Evolutionary conservation across 2,888 invertebrate genomes (phyloP).

Genomic region (Sinhomidia bicolor): DNA sequence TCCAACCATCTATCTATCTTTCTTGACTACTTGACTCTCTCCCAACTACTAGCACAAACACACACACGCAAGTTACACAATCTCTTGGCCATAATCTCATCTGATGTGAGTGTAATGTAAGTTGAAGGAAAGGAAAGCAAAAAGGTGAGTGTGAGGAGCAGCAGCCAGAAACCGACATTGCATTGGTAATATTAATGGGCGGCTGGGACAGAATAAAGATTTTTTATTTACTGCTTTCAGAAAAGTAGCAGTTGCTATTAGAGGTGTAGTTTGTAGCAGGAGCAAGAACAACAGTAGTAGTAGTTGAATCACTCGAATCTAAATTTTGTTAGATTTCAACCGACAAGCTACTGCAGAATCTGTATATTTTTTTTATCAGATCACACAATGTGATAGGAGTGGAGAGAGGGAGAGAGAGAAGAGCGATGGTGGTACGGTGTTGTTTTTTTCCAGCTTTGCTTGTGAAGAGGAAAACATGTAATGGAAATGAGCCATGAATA

Average conservation of each 20-base stretch:
- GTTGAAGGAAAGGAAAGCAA: constrained; percentile 64
- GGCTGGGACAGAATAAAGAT: constrained; percentile 70
- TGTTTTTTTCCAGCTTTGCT: neutral
- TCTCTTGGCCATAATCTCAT: constrained; percentile 71
- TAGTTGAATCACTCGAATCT: constrained; percentile 46
- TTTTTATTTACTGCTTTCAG: constrained; percentile 65
- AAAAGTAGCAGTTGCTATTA: constrained; percentile 59
- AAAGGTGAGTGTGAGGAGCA: constrained; percentile 67
- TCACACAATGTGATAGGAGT: constrained; percentile 15
- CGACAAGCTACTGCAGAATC: constrained; percentile 67
- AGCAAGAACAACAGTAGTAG: constrained; percentile 3
- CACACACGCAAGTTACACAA: constrained; percentile 58
- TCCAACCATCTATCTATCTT: constrained; percentile 20
- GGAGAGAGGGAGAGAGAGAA: neutral
- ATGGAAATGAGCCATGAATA: constrained; percentile 65
- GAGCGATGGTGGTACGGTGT: neutral
- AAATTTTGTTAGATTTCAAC: constrained; percentile 65
- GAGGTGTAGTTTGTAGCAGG: constrained; percentile 53
- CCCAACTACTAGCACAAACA: neutral
- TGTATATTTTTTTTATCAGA: neutral
- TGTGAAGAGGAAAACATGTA: constrained; percentile 32
- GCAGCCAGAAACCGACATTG: constrained; percentile 43
- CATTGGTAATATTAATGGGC: constrained; percentile 67
- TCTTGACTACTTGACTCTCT: constrained; percentile 28
- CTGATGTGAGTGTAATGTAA: constrained; percentile 67